phyloP scores from a whole-genome alignment of 2,797 vertebrate genomes.

The Aythya fuligula region DNA sequence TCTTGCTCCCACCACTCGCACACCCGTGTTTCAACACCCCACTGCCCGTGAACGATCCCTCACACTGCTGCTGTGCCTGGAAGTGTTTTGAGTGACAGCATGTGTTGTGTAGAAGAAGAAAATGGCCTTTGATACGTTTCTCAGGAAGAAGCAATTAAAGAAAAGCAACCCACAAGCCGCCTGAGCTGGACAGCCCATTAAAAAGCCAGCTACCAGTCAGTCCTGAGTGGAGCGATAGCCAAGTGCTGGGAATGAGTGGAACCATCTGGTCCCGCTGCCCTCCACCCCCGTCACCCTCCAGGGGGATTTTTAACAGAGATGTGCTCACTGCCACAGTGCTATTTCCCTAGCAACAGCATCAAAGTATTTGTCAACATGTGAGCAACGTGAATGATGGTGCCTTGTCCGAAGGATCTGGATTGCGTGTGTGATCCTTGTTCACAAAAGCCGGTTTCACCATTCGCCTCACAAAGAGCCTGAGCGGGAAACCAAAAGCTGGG shows the following conservation, averaged over 20 bases:
- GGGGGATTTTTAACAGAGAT: background rate
- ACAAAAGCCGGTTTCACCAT: slow-evolving; percentile 46
- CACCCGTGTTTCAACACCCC: background rate
- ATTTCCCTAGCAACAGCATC: slow-evolving; percentile 51
- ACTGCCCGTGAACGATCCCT: background rate
- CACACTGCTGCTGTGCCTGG: background rate
- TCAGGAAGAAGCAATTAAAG: background rate
- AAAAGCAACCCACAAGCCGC: slow-evolving; percentile 1
- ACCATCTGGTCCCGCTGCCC: slow-evolving; percentile 35
- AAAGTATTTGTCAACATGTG: slow-evolving; percentile 43
- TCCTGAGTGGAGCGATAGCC: fast-evolving
- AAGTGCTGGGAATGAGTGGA: slow-evolving; percentile 19
- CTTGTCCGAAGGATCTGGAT: slow-evolving; percentile 23
- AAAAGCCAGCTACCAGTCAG: background rate
- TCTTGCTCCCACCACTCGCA: fast-evolving
- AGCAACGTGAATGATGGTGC: slow-evolving; percentile 2
- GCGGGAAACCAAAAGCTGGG: background rate
- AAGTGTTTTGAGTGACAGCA: background rate
- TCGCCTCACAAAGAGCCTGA: background rate
- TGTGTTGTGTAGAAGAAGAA: background rate
- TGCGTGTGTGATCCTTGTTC: slow-evolving; percentile 44
- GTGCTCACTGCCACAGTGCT: background rate
- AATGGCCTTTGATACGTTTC: slow-evolving; percentile 31
- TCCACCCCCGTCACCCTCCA: fast-evolving
- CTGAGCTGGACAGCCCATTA: background rate